phyloP scores from a whole-genome alignment of 2,113 vertebrate species.

The Sitta europaea region DNA sequence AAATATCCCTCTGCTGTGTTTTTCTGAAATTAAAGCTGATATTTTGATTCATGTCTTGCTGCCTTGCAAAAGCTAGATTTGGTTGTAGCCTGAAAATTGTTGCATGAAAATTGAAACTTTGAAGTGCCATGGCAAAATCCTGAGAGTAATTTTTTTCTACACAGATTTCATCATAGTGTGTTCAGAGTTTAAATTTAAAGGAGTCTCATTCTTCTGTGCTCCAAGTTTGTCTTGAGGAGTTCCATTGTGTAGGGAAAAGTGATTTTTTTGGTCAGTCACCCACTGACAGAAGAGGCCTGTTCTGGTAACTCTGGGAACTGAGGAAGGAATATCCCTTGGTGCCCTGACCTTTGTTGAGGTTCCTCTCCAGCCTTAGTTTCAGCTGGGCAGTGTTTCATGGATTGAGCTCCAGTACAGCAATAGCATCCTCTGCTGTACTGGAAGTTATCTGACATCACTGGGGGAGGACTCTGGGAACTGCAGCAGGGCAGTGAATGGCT shows the following conservation, averaged over 20 bases:
- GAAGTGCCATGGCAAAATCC: background rate
- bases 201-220: background rate
- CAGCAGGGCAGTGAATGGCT: background rate
- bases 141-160: accelerated
- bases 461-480: background rate
- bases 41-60: background rate
- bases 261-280: background rate
- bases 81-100: background rate
- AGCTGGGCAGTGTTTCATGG: background rate
- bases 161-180: background rate
- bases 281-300: background rate
- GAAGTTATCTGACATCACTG: background rate
- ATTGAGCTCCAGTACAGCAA: background rate
- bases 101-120: background rate
- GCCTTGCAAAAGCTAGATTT: background rate
- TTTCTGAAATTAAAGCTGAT: background rate
- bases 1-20: background rate
- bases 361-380: background rate
- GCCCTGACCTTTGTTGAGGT: background rate
- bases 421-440: background rate
- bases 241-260: background rate
- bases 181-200: background rate
- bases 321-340: background rate
- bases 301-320: background rate
- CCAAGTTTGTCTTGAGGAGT: background rate